phyloP scores from a whole-genome alignment of 2,797 vertebrate genomes.

The Dromococcyx pavoninus region DNA sequence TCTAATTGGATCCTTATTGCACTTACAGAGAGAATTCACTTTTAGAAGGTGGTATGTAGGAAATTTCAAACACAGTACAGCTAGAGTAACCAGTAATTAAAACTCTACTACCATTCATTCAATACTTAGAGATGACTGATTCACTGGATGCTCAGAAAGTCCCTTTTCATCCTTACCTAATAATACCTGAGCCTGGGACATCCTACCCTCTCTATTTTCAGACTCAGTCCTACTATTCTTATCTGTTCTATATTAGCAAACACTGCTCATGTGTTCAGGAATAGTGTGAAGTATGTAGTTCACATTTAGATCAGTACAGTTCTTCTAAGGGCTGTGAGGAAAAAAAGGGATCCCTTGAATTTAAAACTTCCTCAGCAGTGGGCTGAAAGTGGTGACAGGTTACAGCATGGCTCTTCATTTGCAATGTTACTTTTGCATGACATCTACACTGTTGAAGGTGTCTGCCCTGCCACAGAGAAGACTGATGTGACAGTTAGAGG shows the following conservation, averaged over 20 bases:
- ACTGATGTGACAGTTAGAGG: conserved; percentile 20
- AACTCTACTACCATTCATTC: conserved; percentile 36
- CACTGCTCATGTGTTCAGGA: neutral
- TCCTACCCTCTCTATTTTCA: conserved; percentile 42
- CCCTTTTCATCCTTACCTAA: conserved; percentile 35
- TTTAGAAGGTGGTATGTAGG: neutral
- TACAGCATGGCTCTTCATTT: neutral
- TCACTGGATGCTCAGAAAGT: neutral
- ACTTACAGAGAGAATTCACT: neutral
- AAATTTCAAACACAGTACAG: conserved; percentile 32
- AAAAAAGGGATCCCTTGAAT: neutral
- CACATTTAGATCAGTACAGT: neutral
- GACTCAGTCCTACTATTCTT: neutral
- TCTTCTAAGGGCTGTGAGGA: neutral
- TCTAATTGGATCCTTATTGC: conserved; percentile 61
- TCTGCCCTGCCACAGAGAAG: neutral
- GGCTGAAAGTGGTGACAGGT: neutral
- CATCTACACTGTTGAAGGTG: neutral
- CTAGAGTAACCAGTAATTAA: conserved; percentile 59
- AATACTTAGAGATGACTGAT: conserved; percentile 5
- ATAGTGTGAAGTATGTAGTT: neutral
- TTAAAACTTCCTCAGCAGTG: neutral
- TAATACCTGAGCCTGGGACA: neutral
- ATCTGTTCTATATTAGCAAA: neutral
- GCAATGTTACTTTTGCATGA: neutral